phyloP scores from a whole-genome alignment of 2,113 vertebrate species.

The Seriola dumerili region DNA sequence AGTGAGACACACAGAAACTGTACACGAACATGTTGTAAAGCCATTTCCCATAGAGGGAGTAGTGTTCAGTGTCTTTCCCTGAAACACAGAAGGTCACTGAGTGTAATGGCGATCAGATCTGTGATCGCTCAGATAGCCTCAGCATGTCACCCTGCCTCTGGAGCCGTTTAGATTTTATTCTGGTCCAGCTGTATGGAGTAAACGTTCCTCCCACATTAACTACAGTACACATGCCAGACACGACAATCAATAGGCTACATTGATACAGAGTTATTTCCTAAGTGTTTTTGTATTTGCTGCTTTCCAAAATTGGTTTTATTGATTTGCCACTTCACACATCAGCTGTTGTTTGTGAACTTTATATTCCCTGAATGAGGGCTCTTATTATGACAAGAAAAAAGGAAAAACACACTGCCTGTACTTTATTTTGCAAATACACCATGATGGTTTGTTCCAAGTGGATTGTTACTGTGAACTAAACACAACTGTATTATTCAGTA shows the following conservation, averaged over 20 bases:
- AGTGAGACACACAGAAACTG: slow-evolving; percentile 7
- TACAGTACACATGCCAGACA: slow-evolving; percentile 26
- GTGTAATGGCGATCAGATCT: slow-evolving; percentile 26
- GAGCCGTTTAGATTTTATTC: slow-evolving; percentile 7
- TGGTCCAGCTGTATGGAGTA: not conserved
- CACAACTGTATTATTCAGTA: slow-evolving; percentile 59
- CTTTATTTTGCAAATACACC: slow-evolving; percentile 61
- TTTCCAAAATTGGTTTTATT: slow-evolving; percentile 30
- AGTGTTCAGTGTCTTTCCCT: slow-evolving; percentile 1
- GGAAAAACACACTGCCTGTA: slow-evolving; percentile 23
- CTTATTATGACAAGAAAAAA: slow-evolving; percentile 35
- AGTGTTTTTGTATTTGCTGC: slow-evolving; percentile 28
- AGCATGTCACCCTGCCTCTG: slow-evolving; percentile 4
- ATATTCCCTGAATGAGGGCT: slow-evolving; percentile 49
- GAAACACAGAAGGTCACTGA: slow-evolving; percentile 29
- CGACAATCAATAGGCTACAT: slow-evolving; percentile 31
- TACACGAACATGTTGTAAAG: slow-evolving; percentile 4
- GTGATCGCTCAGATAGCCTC: slow-evolving; percentile 12
- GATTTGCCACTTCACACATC: slow-evolving; percentile 15
- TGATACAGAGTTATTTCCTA: slow-evolving; percentile 6
- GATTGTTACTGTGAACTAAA: slow-evolving; percentile 64
- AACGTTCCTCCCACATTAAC: slow-evolving; percentile 1
- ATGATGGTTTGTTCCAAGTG: slow-evolving; percentile 49
- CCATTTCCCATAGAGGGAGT: slow-evolving; percentile 8
- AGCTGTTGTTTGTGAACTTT: slow-evolving; percentile 37